These are phyloP conservation scores for Anastrepha obliqua DNA, from an alignment of 1,140 invertebrate genomes.

Conservation along the genomic window DNA sequence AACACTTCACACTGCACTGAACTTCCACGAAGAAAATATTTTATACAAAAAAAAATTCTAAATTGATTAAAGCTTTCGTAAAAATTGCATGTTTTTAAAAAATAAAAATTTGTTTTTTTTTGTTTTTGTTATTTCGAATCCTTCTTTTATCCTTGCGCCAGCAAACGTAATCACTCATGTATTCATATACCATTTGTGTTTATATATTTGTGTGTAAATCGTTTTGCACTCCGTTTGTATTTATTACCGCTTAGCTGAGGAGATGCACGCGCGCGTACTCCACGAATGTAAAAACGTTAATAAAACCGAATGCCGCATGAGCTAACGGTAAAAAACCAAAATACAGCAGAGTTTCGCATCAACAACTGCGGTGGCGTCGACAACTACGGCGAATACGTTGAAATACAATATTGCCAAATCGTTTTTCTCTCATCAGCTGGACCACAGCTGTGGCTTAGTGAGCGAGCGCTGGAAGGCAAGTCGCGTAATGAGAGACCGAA, in stretches of 20 bases:
- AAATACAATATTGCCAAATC: constrained; percentile 23
- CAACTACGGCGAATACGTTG: not conserved
- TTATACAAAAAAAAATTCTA: no score
- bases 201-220: not conserved
- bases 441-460: not conserved
- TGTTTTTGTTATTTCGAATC: not conserved
- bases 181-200: not conserved
- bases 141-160: not conserved
- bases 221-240: not conserved
- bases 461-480: not conserved
- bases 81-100: not conserved
- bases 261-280: constrained; percentile 33
- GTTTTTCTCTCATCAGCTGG: not conserved
- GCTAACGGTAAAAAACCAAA: constrained; percentile 49
- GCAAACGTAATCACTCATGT: not conserved
- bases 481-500: not conserved
- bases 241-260: constrained; percentile 18
- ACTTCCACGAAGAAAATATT: no score
- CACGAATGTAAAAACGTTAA: constrained; percentile 49
- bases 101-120: not conserved
- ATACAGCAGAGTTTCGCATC: not conserved
- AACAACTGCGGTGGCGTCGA: not conserved
- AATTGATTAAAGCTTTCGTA: not conserved
- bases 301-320: constrained; percentile 41
- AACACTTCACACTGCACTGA: no score